These are phyloP conservation scores for Gonocerus acuteangulatus DNA, from an alignment of 2,888 invertebrate genomes.

Conservation along the genomic window DNA sequence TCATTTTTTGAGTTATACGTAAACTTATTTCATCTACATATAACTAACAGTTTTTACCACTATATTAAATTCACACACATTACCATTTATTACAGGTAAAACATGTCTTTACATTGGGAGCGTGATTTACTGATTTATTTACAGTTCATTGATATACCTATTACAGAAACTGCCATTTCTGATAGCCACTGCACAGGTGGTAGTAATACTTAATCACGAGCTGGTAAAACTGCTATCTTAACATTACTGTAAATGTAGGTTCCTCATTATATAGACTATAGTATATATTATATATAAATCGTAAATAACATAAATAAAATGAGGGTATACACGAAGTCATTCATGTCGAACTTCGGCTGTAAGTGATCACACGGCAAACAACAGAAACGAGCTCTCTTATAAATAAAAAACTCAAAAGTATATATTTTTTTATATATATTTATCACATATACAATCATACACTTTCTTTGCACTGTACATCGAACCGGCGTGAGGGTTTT, in stretches of 20 bases:
- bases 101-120: too few species aligned
- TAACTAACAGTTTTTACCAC: too few species aligned
- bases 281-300: constrained; percentile 21
- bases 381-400: constrained; percentile 32
- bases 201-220: neutral
- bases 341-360: constrained; percentile 6
- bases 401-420: constrained; percentile 24
- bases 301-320: constrained; percentile 22
- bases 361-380: constrained; percentile 29
- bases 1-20: too few species aligned
- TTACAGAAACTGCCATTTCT: too few species aligned
- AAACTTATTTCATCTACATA: too few species aligned
- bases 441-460: constrained; percentile 33
- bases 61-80: too few species aligned
- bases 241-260: constrained; percentile 16
- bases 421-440: too few species aligned
- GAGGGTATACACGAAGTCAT: neutral
- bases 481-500: constrained; percentile 16
- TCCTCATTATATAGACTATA: constrained; percentile 19
- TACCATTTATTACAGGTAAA: too few species aligned
- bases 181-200: constrained; percentile 10
- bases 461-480: constrained; percentile 30
- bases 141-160: too few species aligned
- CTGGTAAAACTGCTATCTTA: constrained; percentile 14
- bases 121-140: too few species aligned